phyloP scores from a whole-genome alignment of 2,797 vertebrate species.

The Cyclura pinguis region DNA sequence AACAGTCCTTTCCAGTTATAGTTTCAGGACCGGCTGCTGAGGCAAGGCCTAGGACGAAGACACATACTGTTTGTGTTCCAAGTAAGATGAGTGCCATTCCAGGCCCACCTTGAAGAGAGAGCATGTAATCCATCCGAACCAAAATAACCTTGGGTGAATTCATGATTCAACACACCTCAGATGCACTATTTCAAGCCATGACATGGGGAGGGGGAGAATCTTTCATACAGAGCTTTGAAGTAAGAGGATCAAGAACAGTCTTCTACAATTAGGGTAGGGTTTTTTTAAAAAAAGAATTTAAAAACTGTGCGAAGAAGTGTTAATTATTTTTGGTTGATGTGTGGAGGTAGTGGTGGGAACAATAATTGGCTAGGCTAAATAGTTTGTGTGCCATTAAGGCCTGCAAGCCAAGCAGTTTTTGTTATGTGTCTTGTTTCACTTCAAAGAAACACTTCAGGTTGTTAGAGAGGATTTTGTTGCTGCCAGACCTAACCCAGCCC shows the following conservation, averaged over 20 bases:
- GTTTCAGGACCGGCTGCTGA: background rate
- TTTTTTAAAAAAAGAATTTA: background rate
- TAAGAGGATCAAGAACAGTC: background rate
- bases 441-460: conserved; percentile 16
- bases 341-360: background rate
- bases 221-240: conserved; percentile 4
- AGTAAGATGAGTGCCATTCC: background rate
- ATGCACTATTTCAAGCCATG: background rate
- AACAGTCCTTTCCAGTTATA: background rate
- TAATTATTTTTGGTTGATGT: conserved; percentile 3
- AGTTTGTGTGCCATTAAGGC: conserved; percentile 1
- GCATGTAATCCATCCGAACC: background rate
- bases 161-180: background rate
- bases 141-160: background rate
- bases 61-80: background rate
- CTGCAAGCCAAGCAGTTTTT: conserved; percentile 32
- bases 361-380: background rate
- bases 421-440: conserved; percentile 6
- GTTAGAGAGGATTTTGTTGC: conserved; percentile 11
- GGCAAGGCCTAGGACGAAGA: background rate
- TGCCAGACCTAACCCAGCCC: background rate
- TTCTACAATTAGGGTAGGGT: background rate
- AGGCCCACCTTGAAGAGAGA: background rate
- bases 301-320: too few species aligned
- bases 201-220: too few species aligned